Base-by-base conservation (phyloP, 2,888 invertebrate species). In the Kryphioiulus occultus region DNA sequence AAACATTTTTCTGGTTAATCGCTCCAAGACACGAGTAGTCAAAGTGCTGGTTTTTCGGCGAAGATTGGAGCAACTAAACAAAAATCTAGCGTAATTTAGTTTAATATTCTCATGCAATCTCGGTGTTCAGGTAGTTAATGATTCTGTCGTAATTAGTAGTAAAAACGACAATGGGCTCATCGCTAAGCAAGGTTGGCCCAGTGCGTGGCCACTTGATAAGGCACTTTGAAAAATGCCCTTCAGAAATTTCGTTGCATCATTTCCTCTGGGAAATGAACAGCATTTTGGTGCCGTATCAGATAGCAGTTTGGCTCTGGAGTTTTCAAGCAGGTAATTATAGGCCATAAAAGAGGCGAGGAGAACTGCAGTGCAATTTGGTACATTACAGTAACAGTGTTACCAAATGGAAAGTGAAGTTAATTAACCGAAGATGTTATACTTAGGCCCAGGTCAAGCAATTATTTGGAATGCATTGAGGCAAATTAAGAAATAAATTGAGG, bases 241-340 rank as follows among this genome's bases (percentile, higher is more conserved):
- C 68, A 68, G 68, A 68, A 68, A 68, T 68, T 26, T 7, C 26
- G 26, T 68, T 26, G 68, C 68, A 26, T 68, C 68, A 68, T 68
- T 68, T 68, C 68, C 68, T 68, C 26, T 68, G 68, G 68, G 68
- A 26, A 68, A 68, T 68, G 68, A 68, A 68, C 26, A 12, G 26
- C 26, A 12, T 68, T 68, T 68, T 26, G 68, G 2, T 68, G 26
- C 26, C 26, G 68, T 68, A 68, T 68, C 68, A 26, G 68, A 68
- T 68, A 26, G 68, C 68, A 68, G 68, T 68, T 68, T n/a, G 12
- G 68, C 68, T 68, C 26, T 12, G 26, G 68, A 68, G 68, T 68
- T 68, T 68, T 68, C 68, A 68, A 68, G 68, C 68, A 68, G 68
- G 68, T 68, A 68, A 68, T 68, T 68, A 68, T 68, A 68, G 68